Base-by-base conservation (phyloP, 2,113 vertebrate genomes). In the Periophthalmus modestus region DNA sequence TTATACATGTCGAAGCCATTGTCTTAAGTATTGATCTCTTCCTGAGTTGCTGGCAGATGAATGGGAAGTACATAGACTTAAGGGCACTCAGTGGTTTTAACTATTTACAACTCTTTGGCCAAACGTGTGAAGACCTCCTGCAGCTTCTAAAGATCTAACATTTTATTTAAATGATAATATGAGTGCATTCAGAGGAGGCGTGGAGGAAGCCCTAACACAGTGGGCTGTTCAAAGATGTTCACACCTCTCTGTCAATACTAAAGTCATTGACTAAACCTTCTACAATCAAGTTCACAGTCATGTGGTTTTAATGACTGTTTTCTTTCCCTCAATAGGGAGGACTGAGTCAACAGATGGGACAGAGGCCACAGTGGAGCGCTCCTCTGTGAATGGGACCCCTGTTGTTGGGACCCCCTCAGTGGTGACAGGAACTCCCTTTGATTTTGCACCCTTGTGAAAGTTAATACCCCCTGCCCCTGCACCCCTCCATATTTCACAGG, bases 271-370 rank as follows among this genome's bases (percentile, higher is more conserved):
- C 59, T 72, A 82, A 68, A 75, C 83, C 87, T 78, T 83, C 89
- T 89, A 84, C 89, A 92, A 90, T 93, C 92, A 94, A 94, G 93
- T 94, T 94, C 93, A 94, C 92, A 93, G 92, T 91, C 92, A 88
- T 89, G 89, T 88, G 89, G 86, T 78, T 90, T 92, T 88, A 89
- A 92, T 89, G 89, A 85, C 88, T 92, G 89, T 92, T 89, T 92
- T 92, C 89, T 86, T 88, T 87, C 87, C 78, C 83, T 84, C 87
- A 73, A 79, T 86, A 87, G 87, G 89, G 82, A 85, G 88, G 90
- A 92, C 81, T 90, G 89, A 90, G 92, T 92, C 89, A 92, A 92
- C 93, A 92, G 89, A 92, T 87, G 90, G 86, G 78, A 80, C 77
- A 72, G 85, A 91, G 83, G 85, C 87, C 78, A 71, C 77, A 83